Percentiles rank a stretch among this genome's conserved stretches.
phyloP scores from a whole-genome alignment of 2,888 invertebrate species.

The Maniola hyperantus region DNA sequence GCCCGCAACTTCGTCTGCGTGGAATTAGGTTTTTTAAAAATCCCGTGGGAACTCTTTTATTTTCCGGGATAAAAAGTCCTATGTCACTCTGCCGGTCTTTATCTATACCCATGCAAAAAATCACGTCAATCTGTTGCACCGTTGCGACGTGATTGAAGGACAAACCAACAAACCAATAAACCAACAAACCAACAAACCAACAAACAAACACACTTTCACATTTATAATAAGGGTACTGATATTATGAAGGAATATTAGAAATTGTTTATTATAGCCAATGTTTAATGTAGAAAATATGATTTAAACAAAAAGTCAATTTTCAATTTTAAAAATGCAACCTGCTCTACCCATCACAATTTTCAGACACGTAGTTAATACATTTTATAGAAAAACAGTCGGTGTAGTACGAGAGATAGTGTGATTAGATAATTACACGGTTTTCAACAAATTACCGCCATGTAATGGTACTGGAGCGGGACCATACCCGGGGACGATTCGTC shows the following conservation, averaged over 20 bases:
- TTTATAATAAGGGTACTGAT: too few relatives aligned
- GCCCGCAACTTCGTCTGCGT: too few relatives aligned
- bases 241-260: neutral
- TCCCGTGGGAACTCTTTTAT: too few relatives aligned
- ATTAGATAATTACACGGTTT: conserved; percentile 64
- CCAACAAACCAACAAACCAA: too few relatives aligned
- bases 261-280: neutral
- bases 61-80: too few relatives aligned
- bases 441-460: conserved; percentile 60
- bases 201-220: too few relatives aligned
- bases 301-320: conserved; percentile 11
- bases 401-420: conserved; percentile 18
- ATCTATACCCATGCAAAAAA: too few relatives aligned
- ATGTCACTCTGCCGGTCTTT: too few relatives aligned
- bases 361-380: conserved; percentile 7
- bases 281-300: neutral
- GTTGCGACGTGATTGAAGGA: too few relatives aligned
- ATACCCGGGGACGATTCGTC: conserved; percentile 51
- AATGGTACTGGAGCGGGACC: conserved; percentile 34
- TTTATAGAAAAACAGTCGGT: conserved; percentile 8
- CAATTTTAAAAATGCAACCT: conserved; percentile 15
- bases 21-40: too few relatives aligned
- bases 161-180: too few relatives aligned
- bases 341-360: neutral
- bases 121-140: too few relatives aligned